Base-by-base conservation (phyloP, 2,888 invertebrate genomes). In the Pristionchus japonicus region DNA sequence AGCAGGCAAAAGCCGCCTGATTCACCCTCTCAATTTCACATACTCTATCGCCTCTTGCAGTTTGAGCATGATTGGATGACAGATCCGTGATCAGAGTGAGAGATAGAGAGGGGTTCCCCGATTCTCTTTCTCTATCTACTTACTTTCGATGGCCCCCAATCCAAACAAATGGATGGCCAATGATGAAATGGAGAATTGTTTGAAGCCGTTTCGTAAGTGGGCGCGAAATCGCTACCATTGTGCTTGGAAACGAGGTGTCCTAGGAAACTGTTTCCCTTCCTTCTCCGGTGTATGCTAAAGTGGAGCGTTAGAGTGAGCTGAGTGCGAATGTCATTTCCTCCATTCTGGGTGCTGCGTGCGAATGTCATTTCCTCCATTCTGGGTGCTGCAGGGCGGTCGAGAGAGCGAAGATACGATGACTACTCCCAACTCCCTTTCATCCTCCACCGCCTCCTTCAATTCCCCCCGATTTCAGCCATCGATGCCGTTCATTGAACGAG, bases 401-500 rank as follows among this genome's bases (percentile, higher is more conserved):
- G 34, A 17, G 70, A 70, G 70, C 2, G 70, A 34, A 31, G 70
- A 37, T n/a, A n/a, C n/a, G 70, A 34, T 31, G 31, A 17, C 37
- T 49, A 52, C 49, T 52, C 83, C 57, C 20, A 49, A 2, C 83
- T 52, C 49, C 34, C 34, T 40, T 40, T 37, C 77, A 11, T n/a
- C 70, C 77, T 23, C 43, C 47, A 47, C 47, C 43, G 1, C 77
- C 43, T 27, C 77, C 77, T 43, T 27, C 77, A 77, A 77, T 47
- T 77, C 77, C 7, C 77, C 77, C 13, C 77, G 77, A 77, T 77
- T 77, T 77, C 77, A 85, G 85, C 85, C 85, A 64, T 85, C 85
- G 61, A 85, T 85, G 85, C 85, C 85, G 43, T 85, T 85, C 34
- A 85, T 85, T 31, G 85, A 85, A 64, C 85, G 85, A 11, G 85